Evolutionary conservation across 2,888 invertebrate genomes (phyloP).

Genomic region (Hemistola chrysoprasaria): DNA sequence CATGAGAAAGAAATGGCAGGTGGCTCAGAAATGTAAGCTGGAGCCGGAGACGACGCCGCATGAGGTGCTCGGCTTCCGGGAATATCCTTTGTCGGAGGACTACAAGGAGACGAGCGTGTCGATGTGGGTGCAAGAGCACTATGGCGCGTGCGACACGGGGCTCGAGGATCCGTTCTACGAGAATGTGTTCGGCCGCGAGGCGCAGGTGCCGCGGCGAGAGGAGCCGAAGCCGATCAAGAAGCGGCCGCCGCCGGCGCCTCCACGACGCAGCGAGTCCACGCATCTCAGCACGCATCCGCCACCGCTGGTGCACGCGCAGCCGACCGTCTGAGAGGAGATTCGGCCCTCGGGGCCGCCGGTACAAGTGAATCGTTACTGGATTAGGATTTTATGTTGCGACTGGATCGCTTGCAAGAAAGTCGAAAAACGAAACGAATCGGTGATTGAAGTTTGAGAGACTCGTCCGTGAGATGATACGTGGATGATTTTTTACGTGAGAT

Average conservation of each 20-base stretch:
- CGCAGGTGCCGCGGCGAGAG: constrained; percentile 50
- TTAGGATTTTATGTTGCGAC: constrained; percentile 25
- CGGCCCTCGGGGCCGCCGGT: constrained; percentile 24
- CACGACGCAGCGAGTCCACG: constrained; percentile 90
- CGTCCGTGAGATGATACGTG: constrained; percentile 16
- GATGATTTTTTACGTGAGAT: constrained; percentile 10
- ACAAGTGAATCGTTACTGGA: constrained; percentile 16
- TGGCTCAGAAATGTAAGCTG: constrained; percentile 94
- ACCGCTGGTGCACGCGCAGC: constrained; percentile 46
- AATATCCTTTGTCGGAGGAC: constrained; percentile 87
- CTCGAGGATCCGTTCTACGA: constrained; percentile 87
- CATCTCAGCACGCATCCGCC: constrained; percentile 49
- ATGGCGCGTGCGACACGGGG: constrained; percentile 84
- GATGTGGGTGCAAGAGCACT: constrained; percentile 95
- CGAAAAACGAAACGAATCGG: constrained; percentile 9
- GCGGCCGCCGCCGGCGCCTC: constrained; percentile 94
- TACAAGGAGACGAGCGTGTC: constrained; percentile 92
- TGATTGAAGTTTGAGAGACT: constrained; percentile 24
- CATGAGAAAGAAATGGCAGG: constrained; percentile 96
- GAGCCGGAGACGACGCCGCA: constrained; percentile 95
- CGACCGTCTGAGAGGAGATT: constrained; percentile 48
- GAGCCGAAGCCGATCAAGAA: constrained; percentile 81
- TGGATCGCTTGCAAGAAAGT: constrained; percentile 22
- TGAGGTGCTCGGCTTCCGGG: constrained; percentile 94
- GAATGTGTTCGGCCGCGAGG: constrained; percentile 81